Base-by-base conservation (phyloP, 2,888 invertebrate species). In the Adelognathus sp. region DNA sequence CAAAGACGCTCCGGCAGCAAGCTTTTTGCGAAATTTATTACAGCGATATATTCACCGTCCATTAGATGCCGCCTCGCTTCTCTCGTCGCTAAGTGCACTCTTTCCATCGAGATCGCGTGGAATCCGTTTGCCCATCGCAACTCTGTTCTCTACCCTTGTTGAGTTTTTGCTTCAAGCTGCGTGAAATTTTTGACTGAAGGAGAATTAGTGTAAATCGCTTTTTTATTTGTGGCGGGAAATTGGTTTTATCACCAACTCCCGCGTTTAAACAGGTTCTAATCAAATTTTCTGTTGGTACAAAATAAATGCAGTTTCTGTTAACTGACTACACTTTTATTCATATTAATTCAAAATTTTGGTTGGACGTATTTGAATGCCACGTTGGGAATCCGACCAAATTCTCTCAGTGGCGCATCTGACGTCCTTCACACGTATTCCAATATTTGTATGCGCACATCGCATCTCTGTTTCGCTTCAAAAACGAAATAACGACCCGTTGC, bases 21-120 rank as follows among this genome's bases (percentile, higher is more conserved):
- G 87, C 87, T 91, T 90, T 90, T 91, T 90, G 87, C 86, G 85
- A 88, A 91, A 90, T 91, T 91, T 91, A 91, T 91, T 90, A 86
- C 91, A 44, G 88, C 90, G 88, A 91, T 91, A 91, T 91, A 91
- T 91, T 91, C 91, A 87, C 91, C n/a, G 89, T 91, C 91, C 91
- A 91, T 91, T 91, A 90, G 91, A 89, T 87, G 88, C n/a, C n/a
- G n/a, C 85, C 86, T 86, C 85, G 86, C 85, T 87, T 87, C 87
- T 85, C 87, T 88, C n/a, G n/a, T n/a, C 84, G 84, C 82, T 82
- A 84, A 84, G 84, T 84, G 84, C 84, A 81, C 83, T 84, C 83
- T 79, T 81, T 79, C 61, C 72, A 67, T 72, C 70, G 77, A 82
- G 82, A 82, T 82, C 81, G 70, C 60, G n/a, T n/a, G 76, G 82